These are phyloP conservation scores for Diarsia rubi DNA, from an alignment of 2,888 invertebrate genomes.

Conservation along the genomic window DNA sequence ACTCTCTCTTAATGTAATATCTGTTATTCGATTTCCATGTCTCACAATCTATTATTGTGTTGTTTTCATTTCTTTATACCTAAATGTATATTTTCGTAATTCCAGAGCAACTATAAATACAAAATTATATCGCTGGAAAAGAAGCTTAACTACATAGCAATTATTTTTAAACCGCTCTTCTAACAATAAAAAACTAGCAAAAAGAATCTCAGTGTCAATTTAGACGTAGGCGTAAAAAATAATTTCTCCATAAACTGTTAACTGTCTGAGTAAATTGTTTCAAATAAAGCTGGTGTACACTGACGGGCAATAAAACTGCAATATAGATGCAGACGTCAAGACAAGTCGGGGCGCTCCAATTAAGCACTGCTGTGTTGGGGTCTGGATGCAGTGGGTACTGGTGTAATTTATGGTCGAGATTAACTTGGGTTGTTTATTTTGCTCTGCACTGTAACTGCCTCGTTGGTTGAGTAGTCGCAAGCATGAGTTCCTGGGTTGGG, in stretches of 20 bases:
- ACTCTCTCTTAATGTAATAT: not conserved
- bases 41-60: not conserved
- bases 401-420: not conserved
- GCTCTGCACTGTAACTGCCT: not conserved
- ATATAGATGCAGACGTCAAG: conserved; percentile 63
- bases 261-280: conserved; percentile 39
- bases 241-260: conserved; percentile 18
- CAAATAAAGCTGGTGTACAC: conserved; percentile 28
- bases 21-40: not conserved
- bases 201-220: not conserved
- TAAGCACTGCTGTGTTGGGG: conserved; percentile 56
- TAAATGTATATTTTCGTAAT: not conserved
- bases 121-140: not conserved
- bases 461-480: too few species aligned
- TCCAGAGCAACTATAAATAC: not conserved
- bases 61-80: not conserved
- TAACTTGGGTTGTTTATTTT: not conserved
- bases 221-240: not conserved
- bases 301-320: conserved; percentile 59
- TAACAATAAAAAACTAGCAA: not conserved
- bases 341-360: conserved; percentile 64
- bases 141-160: not conserved
- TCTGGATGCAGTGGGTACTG: conserved; percentile 24
- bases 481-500: not conserved
- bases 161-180: not conserved